Percentiles rank a stretch among this genome's conserved stretches.
Evolutionary conservation across 2,888 invertebrate species (phyloP).

Genomic region (Nowickia ferox): DNA sequence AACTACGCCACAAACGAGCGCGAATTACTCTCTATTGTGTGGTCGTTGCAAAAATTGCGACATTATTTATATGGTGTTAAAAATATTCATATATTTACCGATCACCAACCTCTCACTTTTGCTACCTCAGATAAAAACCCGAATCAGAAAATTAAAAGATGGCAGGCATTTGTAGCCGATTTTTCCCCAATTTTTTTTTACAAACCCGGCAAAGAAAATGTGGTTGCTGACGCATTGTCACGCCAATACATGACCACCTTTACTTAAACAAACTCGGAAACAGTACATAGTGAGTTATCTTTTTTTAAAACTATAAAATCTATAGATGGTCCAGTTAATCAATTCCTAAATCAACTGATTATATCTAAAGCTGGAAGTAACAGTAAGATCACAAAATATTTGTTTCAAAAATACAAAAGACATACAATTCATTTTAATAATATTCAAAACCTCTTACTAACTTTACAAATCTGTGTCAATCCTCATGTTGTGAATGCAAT

Average conservation of each 20-base stretch:
- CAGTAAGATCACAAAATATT: constrained; percentile 5
- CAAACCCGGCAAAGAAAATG: neutral
- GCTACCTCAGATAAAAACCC: constrained; percentile 46
- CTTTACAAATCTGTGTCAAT: neutral
- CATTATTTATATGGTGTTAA: constrained; percentile 44
- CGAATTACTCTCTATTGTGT: constrained; percentile 35
- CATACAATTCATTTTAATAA: neutral
- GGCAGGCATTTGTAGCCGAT: constrained; percentile 37
- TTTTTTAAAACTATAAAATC: constrained; percentile 25
- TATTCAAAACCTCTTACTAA: constrained; percentile 1
- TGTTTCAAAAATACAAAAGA: neutral
- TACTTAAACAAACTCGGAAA: constrained; percentile 5
- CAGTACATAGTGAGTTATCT: constrained; percentile 22
- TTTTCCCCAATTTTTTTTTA: constrained; percentile 10
- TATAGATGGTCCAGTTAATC: constrained; percentile 19
- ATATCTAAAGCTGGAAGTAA: neutral
- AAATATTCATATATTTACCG: constrained; percentile 39
- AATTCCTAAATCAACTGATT: constrained; percentile 16
- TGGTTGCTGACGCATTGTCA: constrained; percentile 17
- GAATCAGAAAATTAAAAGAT: constrained; percentile 44
- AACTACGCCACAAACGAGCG: constrained; percentile 40
- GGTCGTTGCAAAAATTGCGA: constrained; percentile 33
- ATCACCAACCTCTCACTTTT: constrained; percentile 43
- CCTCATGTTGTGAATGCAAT: constrained; percentile 2
- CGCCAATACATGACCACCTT: constrained; percentile 12